These are phyloP conservation scores for Gryllus longicercus DNA, from an alignment of 2,888 invertebrate genomes.

Conservation along the genomic window DNA sequence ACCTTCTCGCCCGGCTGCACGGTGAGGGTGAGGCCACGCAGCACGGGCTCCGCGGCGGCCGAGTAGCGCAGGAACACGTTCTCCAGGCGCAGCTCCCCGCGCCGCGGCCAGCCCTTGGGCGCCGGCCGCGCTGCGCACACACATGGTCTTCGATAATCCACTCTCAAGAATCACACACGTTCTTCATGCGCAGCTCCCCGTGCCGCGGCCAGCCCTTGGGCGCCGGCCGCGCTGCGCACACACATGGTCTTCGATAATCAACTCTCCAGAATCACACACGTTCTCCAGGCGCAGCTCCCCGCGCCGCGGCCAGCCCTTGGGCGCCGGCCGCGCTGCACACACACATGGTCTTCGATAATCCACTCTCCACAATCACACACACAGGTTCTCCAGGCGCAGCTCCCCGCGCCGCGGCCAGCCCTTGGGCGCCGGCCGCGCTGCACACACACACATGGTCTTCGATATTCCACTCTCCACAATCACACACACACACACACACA, in stretches of 20 bases:
- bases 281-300: constrained; percentile 23
- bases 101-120: background rate
- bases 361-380: too few species aligned
- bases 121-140: background rate
- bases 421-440: too few species aligned
- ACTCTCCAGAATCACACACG: background rate
- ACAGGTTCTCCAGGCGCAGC: too few species aligned
- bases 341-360: background rate
- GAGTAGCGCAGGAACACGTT: background rate
- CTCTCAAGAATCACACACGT: background rate
- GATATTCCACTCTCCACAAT: too few species aligned
- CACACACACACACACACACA: too few species aligned
- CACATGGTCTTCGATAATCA: background rate
- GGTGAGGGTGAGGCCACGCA: background rate
- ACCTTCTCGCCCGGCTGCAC: background rate
- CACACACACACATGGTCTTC: too few species aligned
- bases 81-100: background rate
- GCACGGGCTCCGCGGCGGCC: background rate
- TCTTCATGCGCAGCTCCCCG: constrained; percentile 20
- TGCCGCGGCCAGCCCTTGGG: background rate
- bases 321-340: background rate
- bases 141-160: background rate
- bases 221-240: background rate
- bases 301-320: background rate
- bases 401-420: too few species aligned